A percentile compares a stretch with the other conserved stretches of the same genome.
Conservation (phyloP, 2,113 vertebrate genomes). For the Eolophus roseicapilla region DNA sequence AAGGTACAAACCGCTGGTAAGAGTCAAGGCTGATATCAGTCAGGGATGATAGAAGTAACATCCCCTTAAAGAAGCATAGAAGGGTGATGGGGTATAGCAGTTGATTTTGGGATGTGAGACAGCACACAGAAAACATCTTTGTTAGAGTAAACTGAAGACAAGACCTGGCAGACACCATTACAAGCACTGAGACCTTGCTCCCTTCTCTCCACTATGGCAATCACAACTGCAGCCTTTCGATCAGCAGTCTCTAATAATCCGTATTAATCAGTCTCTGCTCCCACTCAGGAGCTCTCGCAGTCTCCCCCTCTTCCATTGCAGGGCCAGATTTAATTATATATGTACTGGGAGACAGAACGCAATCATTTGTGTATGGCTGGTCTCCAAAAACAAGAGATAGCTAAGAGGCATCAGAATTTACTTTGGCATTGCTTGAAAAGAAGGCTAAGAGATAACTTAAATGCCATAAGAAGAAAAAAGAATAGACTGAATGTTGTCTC, state of each 20-base stretch:
- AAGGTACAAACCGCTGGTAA: too few species aligned
- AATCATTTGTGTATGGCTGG: neutral
- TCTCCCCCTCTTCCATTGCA: neutral
- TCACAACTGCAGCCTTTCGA: slow-evolving; percentile 18
- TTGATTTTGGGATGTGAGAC: neutral
- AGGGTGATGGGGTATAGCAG: fast-evolving
- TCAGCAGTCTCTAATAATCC: slow-evolving; percentile 8
- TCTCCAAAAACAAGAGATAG: neutral
- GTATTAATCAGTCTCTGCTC: slow-evolving; percentile 29
- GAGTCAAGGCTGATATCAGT: too few species aligned
- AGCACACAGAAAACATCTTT: neutral
- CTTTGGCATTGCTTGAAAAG: neutral
- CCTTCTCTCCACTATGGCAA: neutral
- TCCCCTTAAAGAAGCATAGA: neutral
- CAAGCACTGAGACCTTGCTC: neutral
- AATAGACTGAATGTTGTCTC: neutral
- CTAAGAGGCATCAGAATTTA: slow-evolving; percentile 4
- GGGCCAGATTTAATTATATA: neutral
- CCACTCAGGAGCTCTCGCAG: slow-evolving; percentile 1
- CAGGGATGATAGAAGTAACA: neutral
- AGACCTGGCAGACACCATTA: neutral
- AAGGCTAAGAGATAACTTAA: neutral
- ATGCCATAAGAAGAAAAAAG: neutral
- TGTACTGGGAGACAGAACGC: neutral
- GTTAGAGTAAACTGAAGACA: neutral